Evolutionary conservation across 2,888 invertebrate genomes (phyloP).

Genomic region (Lagria hirta): DNA sequence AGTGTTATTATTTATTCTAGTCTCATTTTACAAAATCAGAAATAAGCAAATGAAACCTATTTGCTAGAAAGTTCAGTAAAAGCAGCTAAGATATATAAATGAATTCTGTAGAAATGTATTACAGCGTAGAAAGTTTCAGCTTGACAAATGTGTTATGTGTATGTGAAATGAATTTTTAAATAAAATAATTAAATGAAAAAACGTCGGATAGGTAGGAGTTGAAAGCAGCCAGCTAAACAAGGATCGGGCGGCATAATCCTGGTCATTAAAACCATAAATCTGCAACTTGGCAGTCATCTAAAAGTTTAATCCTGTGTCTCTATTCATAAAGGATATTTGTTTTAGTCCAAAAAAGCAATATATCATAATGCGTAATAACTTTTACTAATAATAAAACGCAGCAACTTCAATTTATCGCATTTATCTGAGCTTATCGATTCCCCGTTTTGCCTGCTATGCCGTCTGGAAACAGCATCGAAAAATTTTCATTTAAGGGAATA

Average conservation of each 20-base stretch:
- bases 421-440: constrained; percentile 16
- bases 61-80: no score
- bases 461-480: constrained; percentile 4
- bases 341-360: constrained; percentile 33
- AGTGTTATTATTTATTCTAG: no score
- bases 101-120: constrained; percentile 11
- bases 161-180: constrained; percentile 16
- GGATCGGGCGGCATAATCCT: constrained; percentile 33
- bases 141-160: constrained; percentile 19
- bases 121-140: neutral
- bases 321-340: constrained; percentile 44
- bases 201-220: constrained; percentile 4
- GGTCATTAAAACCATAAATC: constrained; percentile 47
- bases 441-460: neutral
- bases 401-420: constrained; percentile 19
- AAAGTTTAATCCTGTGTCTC: constrained; percentile 47
- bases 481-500: constrained; percentile 3
- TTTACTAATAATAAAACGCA: constrained; percentile 26
- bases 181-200: constrained; percentile 27
- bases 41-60: no score
- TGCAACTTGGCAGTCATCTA: constrained; percentile 44
- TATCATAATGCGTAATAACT: constrained; percentile 38
- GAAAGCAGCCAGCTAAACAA: constrained; percentile 19
- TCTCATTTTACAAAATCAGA: no score
- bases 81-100: no score